Base-by-base conservation (phyloP, 2,888 invertebrate genomes). In the Cryptocheilus praepositus region DNA sequence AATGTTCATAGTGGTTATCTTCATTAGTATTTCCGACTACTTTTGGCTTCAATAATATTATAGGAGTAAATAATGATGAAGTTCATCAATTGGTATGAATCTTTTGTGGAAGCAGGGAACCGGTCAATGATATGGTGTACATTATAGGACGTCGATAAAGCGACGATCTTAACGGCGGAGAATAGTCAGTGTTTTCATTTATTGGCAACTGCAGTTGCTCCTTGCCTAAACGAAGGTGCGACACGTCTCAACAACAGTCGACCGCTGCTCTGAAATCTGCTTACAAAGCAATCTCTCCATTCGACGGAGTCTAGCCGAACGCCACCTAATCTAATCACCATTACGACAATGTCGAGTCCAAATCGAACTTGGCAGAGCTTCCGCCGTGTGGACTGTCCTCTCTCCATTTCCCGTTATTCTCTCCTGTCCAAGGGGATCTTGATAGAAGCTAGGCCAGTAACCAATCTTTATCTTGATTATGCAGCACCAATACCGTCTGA, bases 231-330 rank as follows among this genome's bases (percentile, higher is more conserved):
- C 72, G 64, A 72, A 69, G 66, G 67, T 43, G 55, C 64, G 70
- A 68, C 62, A 67, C 63, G 66, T 66, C 43, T 46, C 49, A 55
- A 44, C 54, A 60, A 66, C 58, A 67, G 65, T 74, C 67, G 52
- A 57, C 61, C 71, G 63, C 59, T 72, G 66, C 73, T 70, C 64
- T 61, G 64, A 72, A 75, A 81, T 83, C 80, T 82, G 84, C 84
- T 86, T 83, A 82, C 86, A 83, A 83, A 84, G 86, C 86, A 80
- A 83, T 84, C 82, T 82, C 45, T 77, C 69, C 75, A 78, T 83
- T 79, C 70, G 82, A 28, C 73, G 76, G 77, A 67, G 73, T 81
- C 77, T 74, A 78, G 76, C 79, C 79, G 79, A 75, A 62, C 65
- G 69, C 69, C 74, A 68, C 71, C 82, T 84, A 84, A 84, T 84